Conservation (phyloP, 2,113 vertebrate genomes). For the Dipodomys merriami region DNA sequence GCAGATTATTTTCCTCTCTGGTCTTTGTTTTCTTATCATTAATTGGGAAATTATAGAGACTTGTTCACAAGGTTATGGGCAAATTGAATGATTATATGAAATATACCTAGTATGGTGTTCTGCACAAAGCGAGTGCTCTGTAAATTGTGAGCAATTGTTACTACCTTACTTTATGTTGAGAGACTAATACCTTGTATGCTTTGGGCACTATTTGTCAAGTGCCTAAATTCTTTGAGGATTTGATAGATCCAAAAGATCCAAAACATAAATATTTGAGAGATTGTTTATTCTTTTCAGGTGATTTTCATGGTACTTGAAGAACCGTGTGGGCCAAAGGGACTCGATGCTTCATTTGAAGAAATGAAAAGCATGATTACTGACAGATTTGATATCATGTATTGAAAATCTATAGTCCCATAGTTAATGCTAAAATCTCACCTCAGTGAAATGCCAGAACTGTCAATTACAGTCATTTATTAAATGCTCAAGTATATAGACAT, state of each 20-base stretch:
- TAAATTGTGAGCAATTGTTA: background rate
- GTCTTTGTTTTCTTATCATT: conserved; percentile 1
- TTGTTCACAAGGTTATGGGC: background rate
- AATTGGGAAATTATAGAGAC: background rate
- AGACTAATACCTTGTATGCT: background rate
- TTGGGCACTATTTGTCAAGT: conserved; percentile 34
- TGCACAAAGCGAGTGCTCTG: background rate
- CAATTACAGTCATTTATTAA: conserved; percentile 74
- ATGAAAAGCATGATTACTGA: conserved; percentile 69
- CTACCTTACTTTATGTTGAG: conserved; percentile 21
- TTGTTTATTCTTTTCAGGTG: too few species aligned
- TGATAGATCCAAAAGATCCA: conserved; percentile 28
- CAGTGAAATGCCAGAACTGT: conserved; percentile 66
- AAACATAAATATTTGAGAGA: conserved; percentile 21
- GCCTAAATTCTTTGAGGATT: conserved; percentile 20
- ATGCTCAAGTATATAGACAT: conserved; percentile 56
- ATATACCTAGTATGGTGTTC: background rate
- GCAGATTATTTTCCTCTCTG: background rate
- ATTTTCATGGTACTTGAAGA: conserved; percentile 56
- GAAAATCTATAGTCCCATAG: conserved; percentile 37
- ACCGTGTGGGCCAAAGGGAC: conserved; percentile 31
- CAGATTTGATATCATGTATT: conserved; percentile 51
- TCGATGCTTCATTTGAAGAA: conserved; percentile 64
- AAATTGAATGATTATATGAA: background rate
- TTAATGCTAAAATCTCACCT: conserved; percentile 61